Percentiles rank a stretch among this genome's conserved stretches.
phyloP scores from a whole-genome alignment of 1,140 invertebrate species.

The Campoletis sonorensis region DNA sequence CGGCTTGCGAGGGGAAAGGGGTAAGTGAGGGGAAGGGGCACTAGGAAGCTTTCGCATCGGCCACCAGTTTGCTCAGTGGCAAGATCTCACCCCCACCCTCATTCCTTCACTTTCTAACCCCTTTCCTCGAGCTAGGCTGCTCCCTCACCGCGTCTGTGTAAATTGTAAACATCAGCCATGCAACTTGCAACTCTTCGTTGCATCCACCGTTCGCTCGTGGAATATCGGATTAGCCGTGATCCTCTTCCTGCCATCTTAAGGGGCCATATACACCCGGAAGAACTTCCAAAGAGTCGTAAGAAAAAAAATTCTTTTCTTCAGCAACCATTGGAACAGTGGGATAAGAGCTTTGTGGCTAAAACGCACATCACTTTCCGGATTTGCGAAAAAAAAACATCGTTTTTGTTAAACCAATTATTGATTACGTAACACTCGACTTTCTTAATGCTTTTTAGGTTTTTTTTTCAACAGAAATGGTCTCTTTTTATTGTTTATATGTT shows the following conservation, averaged over 20 bases:
- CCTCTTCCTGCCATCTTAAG: background rate
- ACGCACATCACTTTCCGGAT: too few relatives aligned
- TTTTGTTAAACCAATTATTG: too few relatives aligned
- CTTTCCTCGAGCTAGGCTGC: background rate
- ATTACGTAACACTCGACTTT: too few relatives aligned
- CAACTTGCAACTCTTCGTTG: slow-evolving; percentile 67
- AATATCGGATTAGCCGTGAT: slow-evolving; percentile 54
- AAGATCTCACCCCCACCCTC: slow-evolving; percentile 53
- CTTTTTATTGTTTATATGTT: too few relatives aligned
- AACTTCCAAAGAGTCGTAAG: too few relatives aligned
- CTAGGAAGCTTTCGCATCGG: slow-evolving; percentile 65
- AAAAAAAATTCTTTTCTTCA: too few relatives aligned
- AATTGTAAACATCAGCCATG: slow-evolving; percentile 71
- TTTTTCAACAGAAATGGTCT: too few relatives aligned
- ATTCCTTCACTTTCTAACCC: background rate
- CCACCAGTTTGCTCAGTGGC: slow-evolving; percentile 63
- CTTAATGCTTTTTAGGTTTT: too few relatives aligned
- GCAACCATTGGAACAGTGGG: too few relatives aligned
- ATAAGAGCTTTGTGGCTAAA: too few relatives aligned
- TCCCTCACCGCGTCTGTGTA: slow-evolving; percentile 60
- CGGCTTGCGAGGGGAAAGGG: slow-evolving; percentile 51
- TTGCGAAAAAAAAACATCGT: too few relatives aligned
- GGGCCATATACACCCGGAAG: too few relatives aligned
- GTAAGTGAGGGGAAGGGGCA: slow-evolving; percentile 41
- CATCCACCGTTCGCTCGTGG: slow-evolving; percentile 49